Evolutionary conservation across 2,888 invertebrate genomes (phyloP).

Genomic region (Achlya flavicornis): DNA sequence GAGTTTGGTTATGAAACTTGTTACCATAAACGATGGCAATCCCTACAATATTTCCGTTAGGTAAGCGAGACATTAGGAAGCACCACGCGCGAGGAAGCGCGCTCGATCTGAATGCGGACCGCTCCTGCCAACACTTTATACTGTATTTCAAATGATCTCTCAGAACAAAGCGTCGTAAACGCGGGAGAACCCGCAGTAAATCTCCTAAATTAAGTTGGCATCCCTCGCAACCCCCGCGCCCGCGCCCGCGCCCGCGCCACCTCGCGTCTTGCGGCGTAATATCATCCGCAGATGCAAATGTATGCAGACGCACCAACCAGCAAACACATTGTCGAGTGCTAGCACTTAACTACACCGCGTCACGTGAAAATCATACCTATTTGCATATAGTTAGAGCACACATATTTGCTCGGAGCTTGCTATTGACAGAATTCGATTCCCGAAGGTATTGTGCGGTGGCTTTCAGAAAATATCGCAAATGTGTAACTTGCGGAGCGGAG

Average conservation of each 20-base stretch:
- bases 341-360: slow-evolving; percentile 2
- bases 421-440: slow-evolving; percentile 41
- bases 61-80: neutral
- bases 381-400: slow-evolving; percentile 6
- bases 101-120: neutral
- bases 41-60: too few species aligned
- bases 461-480: slow-evolving; percentile 20
- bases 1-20: too few species aligned
- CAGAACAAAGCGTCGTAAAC: slow-evolving; percentile 14
- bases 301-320: slow-evolving; percentile 33
- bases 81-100: neutral
- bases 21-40: neutral
- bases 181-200: slow-evolving; percentile 30
- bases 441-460: slow-evolving; percentile 28
- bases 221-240: slow-evolving; percentile 16
- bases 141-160: slow-evolving; percentile 9
- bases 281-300: slow-evolving; percentile 43
- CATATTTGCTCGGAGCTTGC: slow-evolving; percentile 15
- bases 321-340: slow-evolving; percentile 20
- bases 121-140: neutral
- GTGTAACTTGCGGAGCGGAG: neutral
- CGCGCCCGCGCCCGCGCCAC: neutral
- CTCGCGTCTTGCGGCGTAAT: slow-evolving; percentile 16
- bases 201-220: slow-evolving; percentile 44
- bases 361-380: slow-evolving; percentile 6